A percentile compares a stretch with the other conserved stretches of the same genome.
Evolutionary conservation across 2,888 invertebrate species (phyloP).

Genomic region (Xanthia icteritia): DNA sequence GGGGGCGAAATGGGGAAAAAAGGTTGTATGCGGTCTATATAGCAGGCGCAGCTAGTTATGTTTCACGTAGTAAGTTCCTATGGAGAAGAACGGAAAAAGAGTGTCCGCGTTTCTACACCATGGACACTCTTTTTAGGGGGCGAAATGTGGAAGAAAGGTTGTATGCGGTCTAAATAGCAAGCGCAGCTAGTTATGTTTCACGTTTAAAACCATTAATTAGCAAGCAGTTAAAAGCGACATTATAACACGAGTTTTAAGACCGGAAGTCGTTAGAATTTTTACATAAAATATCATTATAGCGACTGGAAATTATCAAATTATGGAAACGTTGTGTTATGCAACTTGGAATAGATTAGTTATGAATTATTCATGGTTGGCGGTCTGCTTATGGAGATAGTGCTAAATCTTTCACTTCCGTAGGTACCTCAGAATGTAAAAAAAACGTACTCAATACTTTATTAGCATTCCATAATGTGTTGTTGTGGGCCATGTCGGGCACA

Average conservation of each 20-base stretch:
- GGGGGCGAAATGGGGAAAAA: too few relatives aligned
- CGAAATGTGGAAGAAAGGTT: too few relatives aligned
- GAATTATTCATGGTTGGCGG: conserved; percentile 34
- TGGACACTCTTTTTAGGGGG: too few relatives aligned
- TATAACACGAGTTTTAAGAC: conserved; percentile 18
- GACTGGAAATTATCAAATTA: conserved; percentile 27
- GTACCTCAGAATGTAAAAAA: background rate
- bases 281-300: conserved; percentile 39
- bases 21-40: too few relatives aligned
- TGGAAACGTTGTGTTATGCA: conserved; percentile 31
- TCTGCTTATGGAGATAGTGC: background rate
- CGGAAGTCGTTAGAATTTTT: conserved; percentile 58
- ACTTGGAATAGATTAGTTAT: conserved; percentile 22
- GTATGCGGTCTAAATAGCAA: background rate
- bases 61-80: too few relatives aligned
- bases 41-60: too few relatives aligned
- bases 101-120: too few relatives aligned
- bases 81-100: too few relatives aligned
- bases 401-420: conserved; percentile 14
- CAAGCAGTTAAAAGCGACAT: conserved; percentile 28
- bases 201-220: conserved; percentile 19
- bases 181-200: background rate
- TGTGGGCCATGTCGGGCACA: too few relatives aligned
- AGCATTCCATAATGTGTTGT: too few relatives aligned
- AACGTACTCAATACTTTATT: too few relatives aligned